Evolutionary conservation across 2,888 invertebrate species (phyloP), one percentile per base, ranked within the genome.

Genomic region (Acanthococcus lagerstroemiae): DNA sequence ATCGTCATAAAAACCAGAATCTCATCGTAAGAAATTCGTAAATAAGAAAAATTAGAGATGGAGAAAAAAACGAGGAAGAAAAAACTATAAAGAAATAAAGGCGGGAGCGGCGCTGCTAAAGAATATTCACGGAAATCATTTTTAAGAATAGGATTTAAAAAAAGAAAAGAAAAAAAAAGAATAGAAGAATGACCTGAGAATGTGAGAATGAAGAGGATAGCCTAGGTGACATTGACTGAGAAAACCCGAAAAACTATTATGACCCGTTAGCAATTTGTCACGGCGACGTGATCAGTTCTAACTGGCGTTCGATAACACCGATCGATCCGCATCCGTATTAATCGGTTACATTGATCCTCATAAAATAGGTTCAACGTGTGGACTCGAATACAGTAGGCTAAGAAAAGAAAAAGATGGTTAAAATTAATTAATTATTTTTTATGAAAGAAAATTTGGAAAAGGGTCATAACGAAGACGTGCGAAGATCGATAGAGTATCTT

Each of bases 131-230:
- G 37, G 37, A 37, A 37, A 37, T 37, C 37, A 37, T 37, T 15
- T 37, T 15, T 37, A 37, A 9, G 37, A 15, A 37, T n/a, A 37
- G 37, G 37, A 15, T 37, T 9, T 9, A 37, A 37, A 37, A 37
- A 15, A 9, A n/a, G 37, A 37, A 15, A 37, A 37, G n/a, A n/a
- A 37, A 37, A 37, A 52, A 22, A 22, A 52, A 4, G 24, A 22
- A 48, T n/a, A 48, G 6, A 52, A 52, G 52, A 52, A 52, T 52
- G 52, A 52, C 52, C 52, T 5, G 52, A 52, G 52, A 52, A 52
- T 52, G 52, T 52, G 52, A 52, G 52, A 52, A 52, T 22, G 15
- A 24, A n/a, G 24, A 7, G 6, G 52, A 22, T 7, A 7, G 24
- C 24, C 22, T 52, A 22, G 52, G 15, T 52, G 52, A 52, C 52